Base-by-base conservation (phyloP, 2,113 vertebrate genomes). In the Parus major region DNA sequence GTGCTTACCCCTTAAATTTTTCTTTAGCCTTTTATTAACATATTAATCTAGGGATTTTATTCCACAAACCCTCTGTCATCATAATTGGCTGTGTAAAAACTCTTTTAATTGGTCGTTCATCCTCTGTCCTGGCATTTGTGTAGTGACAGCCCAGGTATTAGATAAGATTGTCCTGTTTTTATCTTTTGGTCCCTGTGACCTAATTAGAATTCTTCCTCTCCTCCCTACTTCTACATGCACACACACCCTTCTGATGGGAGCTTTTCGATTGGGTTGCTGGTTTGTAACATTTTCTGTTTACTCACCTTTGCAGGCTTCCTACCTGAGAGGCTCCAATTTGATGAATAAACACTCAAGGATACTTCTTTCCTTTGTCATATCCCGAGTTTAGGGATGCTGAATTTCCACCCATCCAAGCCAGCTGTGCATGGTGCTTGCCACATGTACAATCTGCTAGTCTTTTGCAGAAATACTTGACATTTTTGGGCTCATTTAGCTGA, bases 81-180 rank as follows among this genome's bases (percentile, higher is more conserved):
- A 52, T 86, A 66, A 90, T 75, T 59, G 73, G 42, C 72, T 75
- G 15, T 7, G 0, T 83, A 86, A 92, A 95, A 95, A 80, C 71
- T 41, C 21, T 35, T 64, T 29, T 88, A 93, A 92, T 93, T 94
- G 80, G 75, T 73, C 2, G 0, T 65, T 87, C 21, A 35, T 93
- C 46, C 27, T 82, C 27, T 41, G 25, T 77, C 64, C 81, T 90
- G 65, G 27, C 49, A 41, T 52, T 75, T 76, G 39, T 15, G 12
- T 52, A 66, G 60, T 71, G 76, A 59, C 94, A 95, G 88, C 86
- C 64, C 44, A 86, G 55, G 83, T 88, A 83, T 81, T 86, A 93
- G 91, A 95, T 95, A 95, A 90, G 88, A 82, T 81, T 83, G 76
- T 94, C 52, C 86, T 97, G 71, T 66, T 96, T 68, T 95, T 96